Evolutionary conservation across 2,888 invertebrate species (phyloP).

Genomic region (Gandaritis pyraliata): DNA sequence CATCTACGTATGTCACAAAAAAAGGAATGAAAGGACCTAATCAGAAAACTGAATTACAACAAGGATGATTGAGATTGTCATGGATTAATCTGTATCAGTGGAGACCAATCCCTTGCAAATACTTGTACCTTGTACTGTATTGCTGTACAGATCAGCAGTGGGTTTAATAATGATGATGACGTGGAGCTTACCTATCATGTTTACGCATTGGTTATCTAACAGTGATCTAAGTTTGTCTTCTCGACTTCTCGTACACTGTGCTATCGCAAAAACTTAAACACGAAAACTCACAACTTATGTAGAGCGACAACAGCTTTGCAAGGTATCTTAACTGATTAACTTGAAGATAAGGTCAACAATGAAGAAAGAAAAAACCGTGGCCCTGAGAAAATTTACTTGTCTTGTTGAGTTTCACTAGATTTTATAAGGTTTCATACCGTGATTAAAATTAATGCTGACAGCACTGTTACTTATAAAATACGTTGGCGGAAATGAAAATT

Average conservation of each 20-base stretch:
- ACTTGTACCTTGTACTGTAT: no score
- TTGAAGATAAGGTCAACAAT: conserved; percentile 47
- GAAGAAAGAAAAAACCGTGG: conserved; percentile 54
- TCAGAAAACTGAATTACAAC: no score
- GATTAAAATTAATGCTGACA: conserved; percentile 51
- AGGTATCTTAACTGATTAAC: conserved; percentile 38
- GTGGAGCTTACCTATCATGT: no score
- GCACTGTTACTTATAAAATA: conserved; percentile 41
- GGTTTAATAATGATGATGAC: no score
- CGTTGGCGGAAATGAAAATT: background rate
- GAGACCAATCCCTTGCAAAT: no score
- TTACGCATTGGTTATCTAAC: background rate
- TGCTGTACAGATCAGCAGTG: no score
- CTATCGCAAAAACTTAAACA: background rate
- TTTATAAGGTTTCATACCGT: conserved; percentile 57
- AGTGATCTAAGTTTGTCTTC: background rate
- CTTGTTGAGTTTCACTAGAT: conserved; percentile 62
- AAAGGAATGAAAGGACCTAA: no score
- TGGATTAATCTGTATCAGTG: no score
- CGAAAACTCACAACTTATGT: conserved; percentile 6
- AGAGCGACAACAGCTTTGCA: conserved; percentile 25
- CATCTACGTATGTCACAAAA: no score
- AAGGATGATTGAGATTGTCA: no score
- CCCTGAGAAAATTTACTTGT: conserved; percentile 63
- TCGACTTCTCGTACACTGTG: background rate